Conservation (phyloP, 2,888 invertebrate species). For the Andrena dorsata region DNA sequence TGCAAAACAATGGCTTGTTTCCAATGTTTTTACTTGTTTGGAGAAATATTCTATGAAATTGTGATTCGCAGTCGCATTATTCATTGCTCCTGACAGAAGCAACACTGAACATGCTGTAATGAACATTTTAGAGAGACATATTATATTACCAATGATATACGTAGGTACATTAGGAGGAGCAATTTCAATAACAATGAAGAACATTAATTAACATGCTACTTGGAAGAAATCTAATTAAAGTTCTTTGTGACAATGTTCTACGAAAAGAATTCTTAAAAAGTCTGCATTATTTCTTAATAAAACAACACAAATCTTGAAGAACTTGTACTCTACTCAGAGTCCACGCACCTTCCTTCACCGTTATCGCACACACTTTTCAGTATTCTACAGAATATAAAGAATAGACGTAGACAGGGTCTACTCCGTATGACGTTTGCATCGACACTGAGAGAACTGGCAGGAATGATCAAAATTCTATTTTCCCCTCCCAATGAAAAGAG, state of each 20-base stretch:
- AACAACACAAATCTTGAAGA: background rate
- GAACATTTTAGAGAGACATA: background rate
- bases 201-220: too few species aligned
- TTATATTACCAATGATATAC: background rate
- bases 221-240: too few species aligned
- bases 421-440: background rate
- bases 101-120: too few species aligned
- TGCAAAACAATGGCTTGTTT: background rate
- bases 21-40: background rate
- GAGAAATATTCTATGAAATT: too few species aligned
- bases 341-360: background rate
- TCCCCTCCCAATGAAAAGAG: background rate
- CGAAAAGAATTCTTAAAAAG: too few species aligned
- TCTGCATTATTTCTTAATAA: background rate
- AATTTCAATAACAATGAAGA: too few species aligned
- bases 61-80: too few species aligned
- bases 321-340: background rate
- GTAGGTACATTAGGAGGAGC: too few species aligned
- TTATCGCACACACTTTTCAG: background rate
- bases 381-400: background rate
- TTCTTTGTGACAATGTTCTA: background rate
- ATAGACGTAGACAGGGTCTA: background rate
- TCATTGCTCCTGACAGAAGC: too few species aligned
- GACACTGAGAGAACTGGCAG: conserved; percentile 1
- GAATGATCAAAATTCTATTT: background rate